Percentiles rank a stretch among this genome's conserved stretches.
Conservation (phyloP, 1,140 invertebrate genomes). For the Bradysia coprophila region DNA sequence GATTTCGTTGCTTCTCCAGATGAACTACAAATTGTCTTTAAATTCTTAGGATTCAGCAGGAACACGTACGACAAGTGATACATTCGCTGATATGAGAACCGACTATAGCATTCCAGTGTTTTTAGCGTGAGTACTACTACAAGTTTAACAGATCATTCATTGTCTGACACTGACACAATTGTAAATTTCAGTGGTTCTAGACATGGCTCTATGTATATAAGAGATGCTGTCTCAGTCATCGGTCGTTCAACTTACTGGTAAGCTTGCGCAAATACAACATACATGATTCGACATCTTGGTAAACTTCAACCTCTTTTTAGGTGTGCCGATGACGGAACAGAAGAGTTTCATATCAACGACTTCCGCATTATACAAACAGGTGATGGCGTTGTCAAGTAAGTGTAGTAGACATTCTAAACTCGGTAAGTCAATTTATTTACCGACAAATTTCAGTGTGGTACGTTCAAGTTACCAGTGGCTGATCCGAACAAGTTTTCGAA, state of each 20-base stretch:
- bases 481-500: conserved; percentile 57
- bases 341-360: conserved; percentile 71
- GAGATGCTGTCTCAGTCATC: conserved; percentile 46
- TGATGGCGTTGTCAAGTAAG: conserved; percentile 59
- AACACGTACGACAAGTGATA: conserved; percentile 66
- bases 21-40: too few relatives aligned
- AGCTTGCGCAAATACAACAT: too few relatives aligned
- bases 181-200: conserved; percentile 33
- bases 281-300: too few relatives aligned
- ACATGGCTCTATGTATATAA: conserved; percentile 44
- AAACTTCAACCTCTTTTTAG: too few relatives aligned
- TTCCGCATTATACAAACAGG: conserved; percentile 60
- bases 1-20: too few relatives aligned
- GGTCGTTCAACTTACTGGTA: too few relatives aligned
- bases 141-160: too few relatives aligned
- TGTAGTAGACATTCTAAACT: too few relatives aligned
- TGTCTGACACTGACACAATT: too few relatives aligned
- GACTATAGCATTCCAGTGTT: conserved; percentile 67
- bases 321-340: conserved; percentile 55
- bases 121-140: too few relatives aligned
- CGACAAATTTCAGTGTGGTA: conserved; percentile 39
- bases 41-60: conserved; percentile 73
- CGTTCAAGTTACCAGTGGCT: conserved; percentile 66
- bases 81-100: conserved; percentile 59
- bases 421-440: too few relatives aligned